These are phyloP conservation scores for Cyanistes caeruleus DNA, from an alignment of 2,113 vertebrate genomes.

Conservation along the genomic window DNA sequence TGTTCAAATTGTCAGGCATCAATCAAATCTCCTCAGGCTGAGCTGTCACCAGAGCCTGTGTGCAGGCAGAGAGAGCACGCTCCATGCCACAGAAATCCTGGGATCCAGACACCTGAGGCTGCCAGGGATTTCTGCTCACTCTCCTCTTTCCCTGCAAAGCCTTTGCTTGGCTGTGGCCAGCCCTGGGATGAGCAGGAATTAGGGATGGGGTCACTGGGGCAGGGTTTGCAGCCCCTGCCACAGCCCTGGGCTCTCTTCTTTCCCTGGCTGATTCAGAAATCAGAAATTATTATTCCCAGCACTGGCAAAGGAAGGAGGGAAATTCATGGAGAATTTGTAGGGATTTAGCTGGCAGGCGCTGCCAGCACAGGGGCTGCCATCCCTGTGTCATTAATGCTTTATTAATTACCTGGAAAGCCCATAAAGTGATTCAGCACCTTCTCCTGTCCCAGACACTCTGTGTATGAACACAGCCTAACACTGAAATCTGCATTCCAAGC, in stretches of 20 bases:
- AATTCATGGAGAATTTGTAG: not conserved
- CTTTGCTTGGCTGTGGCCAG: constrained; percentile 69
- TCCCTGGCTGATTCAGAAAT: not conserved
- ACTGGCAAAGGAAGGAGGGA: not conserved
- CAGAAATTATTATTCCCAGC: not conserved
- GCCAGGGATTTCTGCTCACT: constrained; percentile 74
- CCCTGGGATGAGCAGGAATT: constrained; percentile 22
- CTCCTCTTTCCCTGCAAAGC: constrained; percentile 74
- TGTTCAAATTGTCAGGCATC: not conserved
- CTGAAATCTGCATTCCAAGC: not conserved
- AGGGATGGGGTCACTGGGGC: not conserved
- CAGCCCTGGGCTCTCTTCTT: accelerated
- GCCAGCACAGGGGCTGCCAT: not conserved
- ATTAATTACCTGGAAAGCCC: not conserved
- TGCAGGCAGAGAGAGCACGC: not conserved
- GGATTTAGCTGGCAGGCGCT: not conserved
- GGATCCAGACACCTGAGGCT: constrained; percentile 79
- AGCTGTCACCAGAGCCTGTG: not conserved
- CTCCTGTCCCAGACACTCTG: not conserved
- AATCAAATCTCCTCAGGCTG: not conserved
- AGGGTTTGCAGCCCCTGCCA: not conserved
- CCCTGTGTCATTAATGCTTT: not conserved
- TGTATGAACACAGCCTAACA: not conserved
- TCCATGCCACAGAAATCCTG: constrained; percentile 71
- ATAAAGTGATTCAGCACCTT: not conserved